phyloP scores from a whole-genome alignment of 2,888 invertebrate species.

The Eulithis prunata region DNA sequence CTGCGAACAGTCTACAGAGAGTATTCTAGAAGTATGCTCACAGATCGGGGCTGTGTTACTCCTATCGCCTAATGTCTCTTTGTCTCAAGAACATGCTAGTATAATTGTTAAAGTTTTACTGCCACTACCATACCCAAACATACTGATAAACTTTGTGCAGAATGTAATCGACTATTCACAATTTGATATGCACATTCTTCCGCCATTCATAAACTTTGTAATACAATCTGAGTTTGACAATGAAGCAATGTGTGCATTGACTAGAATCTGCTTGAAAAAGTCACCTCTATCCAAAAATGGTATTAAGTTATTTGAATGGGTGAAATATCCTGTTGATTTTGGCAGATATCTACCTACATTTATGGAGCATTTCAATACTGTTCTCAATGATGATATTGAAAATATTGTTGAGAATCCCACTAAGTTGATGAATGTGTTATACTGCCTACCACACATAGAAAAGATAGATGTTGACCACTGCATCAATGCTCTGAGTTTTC shows the following conservation, averaged over 20 bases:
- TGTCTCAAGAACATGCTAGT: conserved; percentile 90
- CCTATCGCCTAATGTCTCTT: conserved; percentile 84
- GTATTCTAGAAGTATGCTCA: conserved; percentile 75
- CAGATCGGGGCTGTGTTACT: conserved; percentile 85
- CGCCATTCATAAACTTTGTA: conserved; percentile 86
- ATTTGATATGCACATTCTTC: conserved; percentile 89
- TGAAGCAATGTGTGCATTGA: conserved; percentile 84
- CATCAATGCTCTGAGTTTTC: conserved; percentile 59
- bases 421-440: conserved; percentile 75
- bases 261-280: conserved; percentile 87
- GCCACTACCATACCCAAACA: conserved; percentile 79
- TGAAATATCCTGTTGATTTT: conserved; percentile 87
- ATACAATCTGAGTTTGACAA: conserved; percentile 80
- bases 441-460: conserved; percentile 84
- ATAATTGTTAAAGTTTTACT: conserved; percentile 87
- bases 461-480: conserved; percentile 69
- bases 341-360: conserved; percentile 67
- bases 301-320: conserved; percentile 85
- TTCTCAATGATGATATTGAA: conserved; percentile 65
- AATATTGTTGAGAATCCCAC: conserved; percentile 67
- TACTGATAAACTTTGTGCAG: conserved; percentile 87
- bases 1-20: conserved; percentile 73
- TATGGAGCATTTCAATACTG: conserved; percentile 64
- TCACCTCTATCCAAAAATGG: conserved; percentile 86
- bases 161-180: conserved; percentile 87